Evolutionary conservation across 2,797 vertebrate species (phyloP), one percentile per base, ranked within the genome.

Genomic region (Triplophysa bombifrons): DNA sequence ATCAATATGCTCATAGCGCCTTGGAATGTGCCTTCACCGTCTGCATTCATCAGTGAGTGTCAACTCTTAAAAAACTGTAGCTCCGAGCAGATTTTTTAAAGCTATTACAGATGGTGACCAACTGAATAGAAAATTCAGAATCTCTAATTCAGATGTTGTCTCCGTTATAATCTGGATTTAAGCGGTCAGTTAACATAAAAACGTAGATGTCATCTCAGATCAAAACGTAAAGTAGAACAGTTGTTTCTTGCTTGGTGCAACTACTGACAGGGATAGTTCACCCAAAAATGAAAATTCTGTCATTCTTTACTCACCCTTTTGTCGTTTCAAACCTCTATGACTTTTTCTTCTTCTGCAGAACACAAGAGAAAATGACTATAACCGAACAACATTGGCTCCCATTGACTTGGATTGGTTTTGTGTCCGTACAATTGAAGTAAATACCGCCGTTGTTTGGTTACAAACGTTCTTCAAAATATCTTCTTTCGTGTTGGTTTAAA

Each of bases 1-100:
- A 90, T 88, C 88, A 82, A 89, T 90, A 85, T 85, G 79, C 85
- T 88, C 85, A 85, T 82, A 84, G 75, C 48, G 76, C 77, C 86
- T 84, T 81, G 73, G 80, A 89, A 86, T 80, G 80, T 51, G 74
- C 69, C 78, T 77, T 70, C 38, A 46, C 73, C n/a, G 34, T 82
- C 84, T 44, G 80, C 80, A 86, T 88, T 83, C 55, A 73, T 86
- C 87, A 84, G 80, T 83, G 84, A 82, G 79, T 72, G 53, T 61
- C 55, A 67, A 56, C 72, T 30, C 74, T 55, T 56, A 64, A 55
- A 82, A 82, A 71, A 72, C 34, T 38, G 30, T 76, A 64, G 80
- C 46, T 84, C 72, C 74, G 51, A 66, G 61, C 66, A 50, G 34
- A 83, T 63, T 9, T 30, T 30, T 64, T 74, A 77, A 80, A 85